These are phyloP conservation scores for Mechanitis mazaeus DNA, from an alignment of 2,888 invertebrate genomes.

Conservation along the genomic window DNA sequence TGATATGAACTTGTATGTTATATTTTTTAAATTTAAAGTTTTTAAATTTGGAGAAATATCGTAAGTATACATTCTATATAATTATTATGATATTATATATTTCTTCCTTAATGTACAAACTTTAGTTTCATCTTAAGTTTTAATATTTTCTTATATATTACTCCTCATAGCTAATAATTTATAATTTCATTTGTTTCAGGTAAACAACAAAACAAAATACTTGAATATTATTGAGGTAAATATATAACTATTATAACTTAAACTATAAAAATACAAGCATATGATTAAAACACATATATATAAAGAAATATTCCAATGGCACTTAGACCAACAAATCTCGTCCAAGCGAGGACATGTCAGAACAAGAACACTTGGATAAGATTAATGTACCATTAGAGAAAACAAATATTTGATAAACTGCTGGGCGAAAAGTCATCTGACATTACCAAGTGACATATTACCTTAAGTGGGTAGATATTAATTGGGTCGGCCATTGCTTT, in stretches of 20 bases:
- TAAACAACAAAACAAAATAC: conserved; percentile 6
- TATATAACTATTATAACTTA: neutral
- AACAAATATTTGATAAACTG: conserved; percentile 34
- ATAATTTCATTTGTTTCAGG: conserved; percentile 12
- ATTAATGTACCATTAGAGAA: conserved; percentile 36
- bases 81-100: too few species aligned
- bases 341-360: conserved; percentile 20
- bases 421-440: conserved; percentile 7
- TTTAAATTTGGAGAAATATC: too few species aligned
- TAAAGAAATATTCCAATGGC: neutral
- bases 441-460: conserved; percentile 4
- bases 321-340: conserved; percentile 5
- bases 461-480: neutral
- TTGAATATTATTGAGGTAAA: neutral
- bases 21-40: too few species aligned
- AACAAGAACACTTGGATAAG: conserved; percentile 32
- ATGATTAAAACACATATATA: neutral
- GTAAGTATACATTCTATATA: too few species aligned
- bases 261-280: neutral
- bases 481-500: neutral
- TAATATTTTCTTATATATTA: neutral
- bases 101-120: neutral
- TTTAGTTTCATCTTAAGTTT: neutral
- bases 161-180: neutral
- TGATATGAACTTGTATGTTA: too few species aligned